Conservation (phyloP, 2,797 vertebrate species). For the Acomys russatus region DNA sequence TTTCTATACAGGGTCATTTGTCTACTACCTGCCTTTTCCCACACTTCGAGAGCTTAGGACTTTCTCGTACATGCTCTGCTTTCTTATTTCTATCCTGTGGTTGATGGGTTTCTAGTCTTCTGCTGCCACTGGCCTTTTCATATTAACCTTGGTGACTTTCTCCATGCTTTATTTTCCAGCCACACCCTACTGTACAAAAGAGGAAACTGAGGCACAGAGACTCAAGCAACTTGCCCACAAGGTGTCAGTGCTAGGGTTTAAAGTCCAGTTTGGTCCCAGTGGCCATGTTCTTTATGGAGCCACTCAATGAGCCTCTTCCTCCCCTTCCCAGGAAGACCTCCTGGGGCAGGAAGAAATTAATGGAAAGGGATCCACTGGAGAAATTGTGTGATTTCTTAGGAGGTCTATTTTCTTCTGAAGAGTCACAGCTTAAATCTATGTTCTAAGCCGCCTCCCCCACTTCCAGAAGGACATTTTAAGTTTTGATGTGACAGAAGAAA, state of each 20-base stretch:
- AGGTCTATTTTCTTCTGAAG: slow-evolving; percentile 50
- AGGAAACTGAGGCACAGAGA: slow-evolving; percentile 6
- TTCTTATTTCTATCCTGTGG: neutral
- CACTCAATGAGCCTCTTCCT: neutral
- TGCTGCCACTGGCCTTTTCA: neutral
- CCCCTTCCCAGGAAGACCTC: neutral
- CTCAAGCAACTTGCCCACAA: neutral
- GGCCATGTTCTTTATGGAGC: neutral
- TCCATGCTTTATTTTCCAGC: neutral
- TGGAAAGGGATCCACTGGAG: neutral
- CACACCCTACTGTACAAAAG: slow-evolving; percentile 24
- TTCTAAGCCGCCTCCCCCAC: neutral
- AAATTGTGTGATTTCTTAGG: slow-evolving; percentile 48
- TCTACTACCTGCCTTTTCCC: neutral
- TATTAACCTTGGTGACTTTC: neutral
- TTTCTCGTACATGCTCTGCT: neutral
- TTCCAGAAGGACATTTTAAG: slow-evolving; percentile 43
- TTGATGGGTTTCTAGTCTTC: neutral
- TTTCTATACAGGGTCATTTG: neutral
- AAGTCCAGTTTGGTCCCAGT: neutral
- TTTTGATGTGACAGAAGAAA: slow-evolving; percentile 60
- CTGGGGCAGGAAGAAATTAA: slow-evolving; percentile 10
- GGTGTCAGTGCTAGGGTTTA: neutral
- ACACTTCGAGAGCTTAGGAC: neutral
- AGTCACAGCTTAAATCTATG: slow-evolving; percentile 33